Evolutionary conservation across 2,113 vertebrate species (phyloP).

Genomic region (Onychostruthus taczanowskii): DNA sequence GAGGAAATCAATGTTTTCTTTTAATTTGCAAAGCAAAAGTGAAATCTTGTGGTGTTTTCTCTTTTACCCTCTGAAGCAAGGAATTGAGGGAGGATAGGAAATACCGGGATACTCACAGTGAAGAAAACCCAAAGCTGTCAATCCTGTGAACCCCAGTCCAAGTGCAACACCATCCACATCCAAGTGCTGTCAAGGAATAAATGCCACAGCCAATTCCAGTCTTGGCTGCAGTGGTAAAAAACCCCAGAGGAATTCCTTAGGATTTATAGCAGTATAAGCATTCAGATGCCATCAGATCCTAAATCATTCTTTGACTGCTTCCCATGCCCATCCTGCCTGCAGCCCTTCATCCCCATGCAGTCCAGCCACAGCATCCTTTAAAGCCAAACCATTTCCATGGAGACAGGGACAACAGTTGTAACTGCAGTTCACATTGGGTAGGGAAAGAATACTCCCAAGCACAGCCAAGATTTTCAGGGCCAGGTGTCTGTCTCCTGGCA

Average conservation of each 20-base stretch:
- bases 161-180: fast-evolving
- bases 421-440: neutral
- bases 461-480: neutral
- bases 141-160: neutral
- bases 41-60: neutral
- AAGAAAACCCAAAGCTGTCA: neutral
- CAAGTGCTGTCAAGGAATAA: neutral
- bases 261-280: neutral
- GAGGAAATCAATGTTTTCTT: neutral
- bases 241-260: neutral
- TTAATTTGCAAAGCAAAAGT: neutral
- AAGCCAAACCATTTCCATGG: neutral
- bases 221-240: neutral
- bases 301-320: neutral
- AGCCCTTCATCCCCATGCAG: fast-evolving
- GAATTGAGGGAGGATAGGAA: neutral
- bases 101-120: fast-evolving
- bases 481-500: neutral
- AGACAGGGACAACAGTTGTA: neutral
- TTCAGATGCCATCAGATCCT: neutral
- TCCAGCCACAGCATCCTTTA: neutral
- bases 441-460: neutral
- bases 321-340: neutral
- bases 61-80: neutral
- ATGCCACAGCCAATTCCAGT: neutral